Base-by-base conservation (phyloP, 1,140 invertebrate genomes). In the Drosophila santomea region DNA sequence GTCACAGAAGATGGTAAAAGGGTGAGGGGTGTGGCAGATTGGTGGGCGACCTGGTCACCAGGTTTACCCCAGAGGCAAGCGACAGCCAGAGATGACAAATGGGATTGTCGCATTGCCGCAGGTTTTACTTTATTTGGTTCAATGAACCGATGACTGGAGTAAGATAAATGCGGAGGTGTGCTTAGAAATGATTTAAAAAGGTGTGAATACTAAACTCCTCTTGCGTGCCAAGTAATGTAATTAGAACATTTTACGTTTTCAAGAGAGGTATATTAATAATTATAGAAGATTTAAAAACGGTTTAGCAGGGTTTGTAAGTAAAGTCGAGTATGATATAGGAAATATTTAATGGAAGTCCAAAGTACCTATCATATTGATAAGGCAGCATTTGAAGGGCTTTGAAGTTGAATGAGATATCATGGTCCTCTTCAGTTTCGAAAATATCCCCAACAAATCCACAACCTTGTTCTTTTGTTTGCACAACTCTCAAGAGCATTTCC, bases 391-490 rank as follows among this genome's bases (percentile, higher is more conserved):
- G 43, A 35, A 35, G 59, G 14, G 59, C 35, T 41, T 41, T 4
- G 12, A 20, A 43, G 10, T 28, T 56, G 58, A 69, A 25, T 56
- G 43, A 72, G 57, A 28, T 25, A 72, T 72, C 66, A 72, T 57
- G 67, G 64, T 47, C 35, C 38, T 52, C 64, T 47, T 32, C 48
- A 25, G 23, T 15, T 35, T 35, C 14, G 12, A 32, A 11, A 41
- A 48, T 20, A 35, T 20, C 28, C 45, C 28, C 25, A 57, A 7
- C 44, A 55, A 32, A 32, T 25, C n/a, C 28, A 0, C 52, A 72
- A 71, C 68, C 68, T 72, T 72, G 64, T 72, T 71, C 63, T 71
- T 17, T 35, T 69, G 35, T 71, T 68, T 71, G 41, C 50, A 54
- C 41, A 67, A n/a, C 62, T 8, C 50, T 57, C 43, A 17, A 39